Conservation (phyloP, 1,140 invertebrate species). For the Bombus sibiricus region DNA sequence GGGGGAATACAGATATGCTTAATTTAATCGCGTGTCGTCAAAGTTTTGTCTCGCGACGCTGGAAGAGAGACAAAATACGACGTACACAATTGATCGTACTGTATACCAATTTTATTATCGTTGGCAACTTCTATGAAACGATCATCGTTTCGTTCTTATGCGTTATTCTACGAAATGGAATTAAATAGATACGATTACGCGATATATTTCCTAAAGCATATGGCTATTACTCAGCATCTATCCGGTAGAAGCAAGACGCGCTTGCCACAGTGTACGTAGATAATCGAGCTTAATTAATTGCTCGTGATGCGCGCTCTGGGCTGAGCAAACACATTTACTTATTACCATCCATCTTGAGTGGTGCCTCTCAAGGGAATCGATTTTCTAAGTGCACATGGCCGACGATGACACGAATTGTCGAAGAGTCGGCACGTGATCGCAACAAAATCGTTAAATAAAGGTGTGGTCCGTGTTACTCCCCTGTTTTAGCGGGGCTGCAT, state of each 20-base stretch:
- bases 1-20: conserved; percentile 21
- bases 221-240: conserved; percentile 75
- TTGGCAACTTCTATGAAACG: not conserved
- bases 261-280: conserved; percentile 76
- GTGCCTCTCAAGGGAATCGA: conserved; percentile 76
- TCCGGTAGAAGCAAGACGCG: conserved; percentile 54
- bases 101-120: not conserved
- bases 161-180: not conserved
- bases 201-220: conserved; percentile 35
- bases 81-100: not conserved
- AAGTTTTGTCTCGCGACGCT: no score
- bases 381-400: conserved; percentile 75
- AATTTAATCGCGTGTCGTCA: conserved; percentile 25
- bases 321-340: conserved; percentile 81
- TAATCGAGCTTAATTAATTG: conserved; percentile 82
- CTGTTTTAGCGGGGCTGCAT: not conserved
- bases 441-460: conserved; percentile 67
- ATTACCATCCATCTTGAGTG: conserved; percentile 80
- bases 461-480: conserved; percentile 22
- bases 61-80: not conserved
- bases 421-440: conserved; percentile 70
- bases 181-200: conserved; percentile 33
- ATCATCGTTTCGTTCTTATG: not conserved
- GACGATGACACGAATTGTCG: conserved; percentile 72
- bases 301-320: conserved; percentile 76